Evolutionary conservation across 2,113 vertebrate species (phyloP), one percentile per base, ranked within the genome.

Genomic region (Lepus americanus): DNA sequence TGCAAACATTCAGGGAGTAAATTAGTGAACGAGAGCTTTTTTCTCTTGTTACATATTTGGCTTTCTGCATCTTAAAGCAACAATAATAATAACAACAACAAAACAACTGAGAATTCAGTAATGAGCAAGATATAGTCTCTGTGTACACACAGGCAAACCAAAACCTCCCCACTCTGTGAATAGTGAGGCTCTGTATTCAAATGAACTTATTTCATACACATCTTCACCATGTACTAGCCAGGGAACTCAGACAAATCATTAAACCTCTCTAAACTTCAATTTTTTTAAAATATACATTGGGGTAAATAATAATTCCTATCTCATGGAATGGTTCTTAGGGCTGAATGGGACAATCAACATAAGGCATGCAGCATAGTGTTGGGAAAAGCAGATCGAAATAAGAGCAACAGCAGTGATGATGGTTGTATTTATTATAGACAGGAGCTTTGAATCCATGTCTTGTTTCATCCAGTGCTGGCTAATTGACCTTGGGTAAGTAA

Each of bases 361-460:
- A 16, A 20, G 78, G 23, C 27, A 13, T 44, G 55, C 33, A 49
- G 39, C 11, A 12, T 31, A 25, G 12, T 11, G 2, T 33, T 49
- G 63, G 59, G 39, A 70, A 67, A 0, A n/a, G 44, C 25, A 36
- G 31, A 19, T 2, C 4, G 76, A 81, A 67, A 11, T 3, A 12
- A 39, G 9, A n/a, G 27, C 2, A 25, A 11, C 0, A 23, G 6
- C 0, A 63, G 64, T 17, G 11, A 33, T 0, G 0, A 6, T 31
- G 13, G 9, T 33, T 12, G 7, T 3, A 83, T 31, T 22, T 72
- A 22, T n/a, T 39, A 29, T 0, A 74, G n/a, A 51, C 22, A 63
- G 23, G 25, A 67, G 13, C 70, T 31, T 19, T 53, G 72, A 31
- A 25, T 49, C 22, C 59, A 22, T 51, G 22, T 13, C 39, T 74